Conservation (phyloP, 2,888 invertebrate genomes). For the Drosophila putrida region DNA sequence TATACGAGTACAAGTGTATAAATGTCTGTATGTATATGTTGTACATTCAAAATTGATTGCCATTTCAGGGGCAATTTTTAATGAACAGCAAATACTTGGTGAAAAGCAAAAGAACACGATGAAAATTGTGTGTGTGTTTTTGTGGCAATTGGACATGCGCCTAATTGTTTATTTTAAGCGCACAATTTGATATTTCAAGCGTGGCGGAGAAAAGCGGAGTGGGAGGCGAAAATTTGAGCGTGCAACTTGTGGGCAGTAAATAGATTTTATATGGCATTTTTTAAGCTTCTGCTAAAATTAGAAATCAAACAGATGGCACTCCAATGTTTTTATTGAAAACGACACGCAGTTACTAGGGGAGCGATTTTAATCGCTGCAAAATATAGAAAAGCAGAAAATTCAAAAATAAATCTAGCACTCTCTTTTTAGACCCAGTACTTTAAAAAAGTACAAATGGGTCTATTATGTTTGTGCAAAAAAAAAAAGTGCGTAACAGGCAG, state of each 20-base stretch:
- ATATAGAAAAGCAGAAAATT: too few relatives aligned
- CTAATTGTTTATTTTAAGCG: constrained; percentile 50
- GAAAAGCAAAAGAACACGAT: constrained; percentile 7
- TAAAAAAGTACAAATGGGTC: too few relatives aligned
- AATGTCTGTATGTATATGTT: neutral
- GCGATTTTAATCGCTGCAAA: neutral
- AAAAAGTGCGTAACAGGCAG: too few relatives aligned
- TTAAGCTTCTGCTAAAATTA: constrained; percentile 10
- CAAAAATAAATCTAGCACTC: too few relatives aligned
- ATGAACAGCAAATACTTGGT: constrained; percentile 64
- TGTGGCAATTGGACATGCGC: constrained; percentile 26
- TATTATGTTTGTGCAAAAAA: too few relatives aligned
- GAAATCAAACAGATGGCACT: constrained; percentile 19
- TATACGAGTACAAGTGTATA: neutral
- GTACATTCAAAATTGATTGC: constrained; percentile 64
- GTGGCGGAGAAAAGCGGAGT: too few relatives aligned
- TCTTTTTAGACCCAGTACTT: too few relatives aligned
- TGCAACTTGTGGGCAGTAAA: constrained; percentile 26
- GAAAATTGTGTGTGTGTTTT: constrained; percentile 3
- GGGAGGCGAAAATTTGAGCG: too few relatives aligned
- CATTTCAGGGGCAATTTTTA: constrained; percentile 75
- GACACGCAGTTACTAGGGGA: constrained; percentile 6
- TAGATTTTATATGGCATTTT: constrained; percentile 13
- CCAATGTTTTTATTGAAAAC: neutral
- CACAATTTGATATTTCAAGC: constrained; percentile 3